Conservation (phyloP, 2,797 vertebrate genomes). For the Cirrhinus molitorella region DNA sequence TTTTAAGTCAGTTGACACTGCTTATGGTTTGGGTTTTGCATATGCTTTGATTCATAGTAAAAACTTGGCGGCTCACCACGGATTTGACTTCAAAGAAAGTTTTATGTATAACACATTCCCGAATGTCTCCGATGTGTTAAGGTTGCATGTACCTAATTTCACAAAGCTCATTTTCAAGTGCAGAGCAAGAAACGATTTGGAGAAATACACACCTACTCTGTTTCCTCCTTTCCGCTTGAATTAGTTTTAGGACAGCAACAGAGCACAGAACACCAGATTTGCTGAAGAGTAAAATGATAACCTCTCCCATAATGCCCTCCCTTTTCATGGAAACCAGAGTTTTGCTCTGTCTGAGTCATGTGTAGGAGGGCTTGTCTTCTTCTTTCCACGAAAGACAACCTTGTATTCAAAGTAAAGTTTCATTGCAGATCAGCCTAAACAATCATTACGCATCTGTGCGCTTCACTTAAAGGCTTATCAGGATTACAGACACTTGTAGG, state of each 20-base stretch:
- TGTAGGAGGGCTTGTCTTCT: slow-evolving; percentile 19
- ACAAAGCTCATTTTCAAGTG: slow-evolving; percentile 23
- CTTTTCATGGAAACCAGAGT: slow-evolving; percentile 45
- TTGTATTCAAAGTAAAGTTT: slow-evolving; percentile 28
- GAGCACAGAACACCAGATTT: neutral
- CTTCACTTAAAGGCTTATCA: slow-evolving; percentile 13
- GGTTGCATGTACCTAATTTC: slow-evolving; percentile 38
- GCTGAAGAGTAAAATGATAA: slow-evolving; percentile 35
- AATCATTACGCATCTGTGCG: neutral
- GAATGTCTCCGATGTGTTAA: slow-evolving; percentile 37
- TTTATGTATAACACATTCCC: slow-evolving; percentile 34
- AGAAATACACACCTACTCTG: slow-evolving; percentile 30
- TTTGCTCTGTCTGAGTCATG: slow-evolving; percentile 43
- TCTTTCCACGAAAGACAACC: slow-evolving; percentile 1
- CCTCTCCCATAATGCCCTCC: slow-evolving; percentile 31
- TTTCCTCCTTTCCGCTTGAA: slow-evolving; percentile 44
- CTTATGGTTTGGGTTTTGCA: slow-evolving; percentile 52
- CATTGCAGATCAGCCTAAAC: slow-evolving; percentile 28
- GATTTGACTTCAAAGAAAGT: slow-evolving; percentile 50
- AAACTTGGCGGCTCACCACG: slow-evolving; percentile 34
- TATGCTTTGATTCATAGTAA: slow-evolving; percentile 55
- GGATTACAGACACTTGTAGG: slow-evolving; percentile 23
- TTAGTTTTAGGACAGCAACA: slow-evolving; percentile 31
- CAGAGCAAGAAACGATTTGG: slow-evolving; percentile 24
- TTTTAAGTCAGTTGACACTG: slow-evolving; percentile 51